phyloP scores from a whole-genome alignment of 2,113 vertebrate genomes.

The Polypterus bichir region DNA sequence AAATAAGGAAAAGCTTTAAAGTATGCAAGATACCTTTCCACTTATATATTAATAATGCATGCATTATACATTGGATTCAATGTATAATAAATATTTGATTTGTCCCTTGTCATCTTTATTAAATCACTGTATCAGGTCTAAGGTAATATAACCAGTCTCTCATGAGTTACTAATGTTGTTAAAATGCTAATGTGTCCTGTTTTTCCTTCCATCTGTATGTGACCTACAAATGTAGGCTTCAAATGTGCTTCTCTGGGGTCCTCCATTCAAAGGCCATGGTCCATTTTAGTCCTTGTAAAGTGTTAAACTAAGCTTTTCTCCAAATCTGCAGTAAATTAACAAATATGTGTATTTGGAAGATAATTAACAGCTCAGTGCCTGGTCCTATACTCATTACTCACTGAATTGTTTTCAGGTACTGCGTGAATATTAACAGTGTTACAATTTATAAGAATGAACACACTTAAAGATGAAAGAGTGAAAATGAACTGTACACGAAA shows the following conservation, averaged over 20 bases:
- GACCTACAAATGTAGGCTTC: conserved; percentile 5
- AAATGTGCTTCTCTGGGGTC: not conserved
- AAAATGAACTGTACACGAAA: no score
- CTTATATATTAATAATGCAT: conserved; percentile 13
- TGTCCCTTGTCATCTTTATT: conserved; percentile 5
- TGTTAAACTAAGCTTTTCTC: no score
- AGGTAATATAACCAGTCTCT: conserved; percentile 1
- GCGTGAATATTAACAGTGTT: no score
- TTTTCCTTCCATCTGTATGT: conserved; percentile 2
- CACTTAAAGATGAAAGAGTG: no score
- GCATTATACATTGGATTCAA: conserved; percentile 7
- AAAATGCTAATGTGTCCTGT: conserved; percentile 10
- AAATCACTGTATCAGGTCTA: not conserved
- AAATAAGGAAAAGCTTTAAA: conserved; percentile 9
- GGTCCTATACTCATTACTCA: no score
- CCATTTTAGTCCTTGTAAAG: no score
- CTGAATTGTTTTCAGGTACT: no score
- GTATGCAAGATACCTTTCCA: conserved; percentile 9
- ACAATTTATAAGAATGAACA: no score
- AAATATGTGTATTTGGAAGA: no score
- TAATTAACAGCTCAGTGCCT: no score
- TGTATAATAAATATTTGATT: conserved; percentile 12
- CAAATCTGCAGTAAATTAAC: no score
- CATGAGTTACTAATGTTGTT: not conserved
- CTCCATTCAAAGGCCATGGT: not conserved